A percentile compares a stretch with the other conserved stretches of the same genome.
These are phyloP conservation scores for Paradoxurus hermaphroditus DNA, from an alignment of 2,113 vertebrate genomes.

Conservation along the genomic window DNA sequence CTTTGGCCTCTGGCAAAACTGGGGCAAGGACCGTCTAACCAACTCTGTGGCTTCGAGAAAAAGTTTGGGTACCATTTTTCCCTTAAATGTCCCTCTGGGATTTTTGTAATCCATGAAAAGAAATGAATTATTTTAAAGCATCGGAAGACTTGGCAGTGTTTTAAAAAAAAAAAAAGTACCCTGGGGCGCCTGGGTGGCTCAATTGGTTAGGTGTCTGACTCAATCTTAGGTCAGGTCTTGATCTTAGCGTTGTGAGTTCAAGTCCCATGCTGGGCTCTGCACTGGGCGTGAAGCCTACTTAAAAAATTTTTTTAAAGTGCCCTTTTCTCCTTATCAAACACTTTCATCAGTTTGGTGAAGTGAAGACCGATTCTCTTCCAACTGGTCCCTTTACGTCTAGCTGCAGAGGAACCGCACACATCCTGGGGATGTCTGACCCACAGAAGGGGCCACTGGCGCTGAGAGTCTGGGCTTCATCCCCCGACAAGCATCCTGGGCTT, in stretches of 20 bases:
- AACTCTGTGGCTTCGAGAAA: conserved; percentile 1
- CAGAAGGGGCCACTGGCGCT: fast-evolving
- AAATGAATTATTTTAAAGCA: conserved; percentile 33
- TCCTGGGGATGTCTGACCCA: background rate
- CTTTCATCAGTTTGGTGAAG: conserved; percentile 67
- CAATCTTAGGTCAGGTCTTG: no score
- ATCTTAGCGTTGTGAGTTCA: no score
- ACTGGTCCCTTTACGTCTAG: conserved; percentile 13
- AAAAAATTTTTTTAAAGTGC: no score
- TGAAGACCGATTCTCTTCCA: conserved; percentile 50
- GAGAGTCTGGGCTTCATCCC: background rate
- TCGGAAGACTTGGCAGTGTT: conserved; percentile 48
- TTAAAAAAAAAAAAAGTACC: background rate
- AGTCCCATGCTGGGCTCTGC: no score
- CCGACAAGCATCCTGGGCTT: background rate
- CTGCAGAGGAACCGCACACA: background rate
- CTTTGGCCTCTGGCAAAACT: no score
- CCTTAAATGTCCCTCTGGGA: background rate
- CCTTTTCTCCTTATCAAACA: background rate
- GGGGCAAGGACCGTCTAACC: background rate
- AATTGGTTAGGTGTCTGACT: no score
- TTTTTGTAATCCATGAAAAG: conserved; percentile 50
- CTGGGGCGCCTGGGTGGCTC: no score
- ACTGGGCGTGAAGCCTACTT: no score
- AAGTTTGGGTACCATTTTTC: background rate